Evolutionary conservation across 2,888 invertebrate species (phyloP), one percentile per base, ranked within the genome.

Genomic region (Hydrotaea cyrtoneurina): DNA sequence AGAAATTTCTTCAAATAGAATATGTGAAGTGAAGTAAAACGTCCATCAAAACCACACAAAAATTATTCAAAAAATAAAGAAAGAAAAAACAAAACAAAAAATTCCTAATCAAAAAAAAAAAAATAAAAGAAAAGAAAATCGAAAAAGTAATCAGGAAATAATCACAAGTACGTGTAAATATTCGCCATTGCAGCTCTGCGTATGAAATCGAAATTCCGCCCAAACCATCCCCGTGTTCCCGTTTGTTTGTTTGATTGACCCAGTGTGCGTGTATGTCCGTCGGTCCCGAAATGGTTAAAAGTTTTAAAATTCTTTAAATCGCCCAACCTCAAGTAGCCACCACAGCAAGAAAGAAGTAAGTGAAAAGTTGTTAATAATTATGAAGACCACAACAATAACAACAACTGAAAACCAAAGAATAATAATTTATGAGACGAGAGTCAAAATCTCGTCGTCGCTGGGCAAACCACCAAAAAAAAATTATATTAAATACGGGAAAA

Each of bases 1-100:
- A 77, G 85, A 85, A 82, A 82, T 82, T 85, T 85, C 69, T 81
- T 69, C 57, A 23, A 80, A 43, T 39, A 82, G 69, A 85, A 80
- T 78, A 69, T 62, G 73, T 69, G 15, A 59, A 59, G 59, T 59
- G 59, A 21, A 59, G 15, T 55, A 13, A 26, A 59, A 59, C 59
- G 23, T 59, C 23, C 26, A n/a, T n/a, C n/a, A n/a, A n/a, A n/a
- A n/a, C n/a, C n/a, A n/a, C n/a, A 31, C 23, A 26, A 26, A 26
- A 53, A 53, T 17, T 15, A 53, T 4, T 53, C 23, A 21, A 57
- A 57, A 31, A 55, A 55, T 21, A 39, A 23, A 23, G 26, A 59
- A 59, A 15, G 21, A 15, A 59, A 59, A 59, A 26, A 26, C 4
- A 55, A 21, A 55, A 59, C 23, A 39, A 50, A 36, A 8, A 59